Evolutionary conservation across 2,113 vertebrate genomes (phyloP), one percentile per base, ranked within the genome.

Genomic region (Dryoscopus gambensis): DNA sequence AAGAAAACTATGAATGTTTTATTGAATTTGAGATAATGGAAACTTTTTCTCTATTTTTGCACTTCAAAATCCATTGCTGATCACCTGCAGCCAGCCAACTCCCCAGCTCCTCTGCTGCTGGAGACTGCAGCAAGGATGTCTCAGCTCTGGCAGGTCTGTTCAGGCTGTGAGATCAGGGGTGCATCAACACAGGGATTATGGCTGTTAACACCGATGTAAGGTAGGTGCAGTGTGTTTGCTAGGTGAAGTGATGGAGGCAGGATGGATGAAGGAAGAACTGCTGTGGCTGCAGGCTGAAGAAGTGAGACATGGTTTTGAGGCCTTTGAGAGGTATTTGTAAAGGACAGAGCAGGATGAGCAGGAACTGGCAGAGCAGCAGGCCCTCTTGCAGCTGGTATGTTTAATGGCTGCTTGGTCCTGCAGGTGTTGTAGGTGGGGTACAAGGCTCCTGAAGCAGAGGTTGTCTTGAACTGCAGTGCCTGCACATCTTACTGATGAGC

Each of bases 71-170:
- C 52, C 44, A 15, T 10, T 55, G 10, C 46, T 69, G 49, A 44
- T 44, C 42, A 53, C 37, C 46, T 37, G 33, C 21, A 70, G 12
- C 9, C 46, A 74, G 27, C 3, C 56, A 89, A 7, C 22, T 59
- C 13, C 24, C 7, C 0, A 0, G 31, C 21, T 85, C 10, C 62
- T 85, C 17, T 1, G 1, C 40, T 25, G 8, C 11, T 4, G 0
- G 63, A 81, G 17, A 12, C 13, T 47, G 30, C 30, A 71, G 52
- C 35, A 55, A 44, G 39, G 69, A 82, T 22, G 4, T 57, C 39
- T 70, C 56, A 9, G 13, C 13, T 42, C 49, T 70, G 39, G 23
- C 25, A 31, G 39, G 6, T 42, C 74, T 33, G 9, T 14, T 60
- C 6, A 12, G 57, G 22, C 31, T 78, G 37, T 39, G 63, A 92